Evolutionary conservation across 2,113 vertebrate genomes (phyloP), one percentile per base, ranked within the genome.

Genomic region (Oryzias celebensis): DNA sequence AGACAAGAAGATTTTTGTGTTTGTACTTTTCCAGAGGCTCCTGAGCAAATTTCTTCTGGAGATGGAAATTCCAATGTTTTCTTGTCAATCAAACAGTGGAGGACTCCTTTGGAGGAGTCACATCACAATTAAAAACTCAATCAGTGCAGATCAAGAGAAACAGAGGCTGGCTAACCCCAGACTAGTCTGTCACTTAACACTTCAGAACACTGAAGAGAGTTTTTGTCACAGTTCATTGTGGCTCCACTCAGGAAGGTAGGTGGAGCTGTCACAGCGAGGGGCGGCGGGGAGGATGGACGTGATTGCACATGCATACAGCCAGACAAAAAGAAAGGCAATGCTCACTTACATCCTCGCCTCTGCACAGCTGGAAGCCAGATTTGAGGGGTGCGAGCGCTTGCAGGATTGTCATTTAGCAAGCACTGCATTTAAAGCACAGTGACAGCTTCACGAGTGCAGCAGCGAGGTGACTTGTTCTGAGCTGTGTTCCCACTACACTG

Each of bases 391-490:
- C 15, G 23, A 49, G 14, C 18, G 24, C 51, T 55, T 0, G 6
- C 23, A 28, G 51, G 57, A 52, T 58, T 61, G 71, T 57, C 58
- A 42, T 41, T 66, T 23, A 69, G 58, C 17, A 16, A 64, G 16
- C 7, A 45, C 26, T 47, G 53, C 8, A 20, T 82, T 68, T 52
- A 52, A 62, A 47, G 71, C 50, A 16, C 13, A 1, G 45, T 58
- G 71, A 75, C 77, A 68, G 28, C 64, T 28, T 61, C 68, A 49
- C 7, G 52, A 52, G 53, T 1, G 52, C 57, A 65, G 42, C 54
- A 48, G 73, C 56, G 46, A 54, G 47, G 58, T 46, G 64, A 72
- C 54, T 64, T 28, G 57, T 68, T 53, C 14, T 31, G 0, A 49
- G 58, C 54, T 52, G 62, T 56, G 48, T 20, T 56, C n/a, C 23